A percentile compares a stretch with the other conserved stretches of the same genome.
phyloP scores from a whole-genome alignment of 1,140 invertebrate genomes.

The Rhagoletis zephyria region DNA sequence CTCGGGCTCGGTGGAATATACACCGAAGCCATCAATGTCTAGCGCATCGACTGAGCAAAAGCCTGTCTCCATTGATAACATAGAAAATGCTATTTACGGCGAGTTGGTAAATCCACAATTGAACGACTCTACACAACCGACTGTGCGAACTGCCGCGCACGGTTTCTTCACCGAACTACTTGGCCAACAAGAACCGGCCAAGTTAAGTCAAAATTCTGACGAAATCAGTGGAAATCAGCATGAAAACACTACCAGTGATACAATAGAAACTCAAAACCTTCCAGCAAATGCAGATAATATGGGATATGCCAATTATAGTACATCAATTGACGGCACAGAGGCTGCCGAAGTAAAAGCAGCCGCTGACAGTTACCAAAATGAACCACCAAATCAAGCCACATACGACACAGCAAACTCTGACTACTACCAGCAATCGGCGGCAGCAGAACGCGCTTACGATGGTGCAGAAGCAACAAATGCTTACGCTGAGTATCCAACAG shows the following conservation, averaged over 20 bases:
- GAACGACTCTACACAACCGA: background rate
- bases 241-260: background rate
- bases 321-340: background rate
- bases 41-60: conserved; percentile 31
- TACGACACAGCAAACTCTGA: background rate
- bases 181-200: background rate
- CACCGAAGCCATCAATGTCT: conserved; percentile 55
- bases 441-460: background rate
- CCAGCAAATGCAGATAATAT: background rate
- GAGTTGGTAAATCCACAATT: conserved; percentile 64
- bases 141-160: conserved; percentile 54
- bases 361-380: too few relatives aligned
- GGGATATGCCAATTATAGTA: background rate
- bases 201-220: background rate
- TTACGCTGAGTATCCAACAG: conserved; percentile 47
- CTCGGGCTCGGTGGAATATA: conserved; percentile 59
- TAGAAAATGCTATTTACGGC: conserved; percentile 73
- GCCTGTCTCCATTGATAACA: conserved; percentile 71
- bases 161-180: conserved; percentile 66
- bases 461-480: background rate
- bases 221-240: background rate
- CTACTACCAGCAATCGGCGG: background rate
- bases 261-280: background rate
- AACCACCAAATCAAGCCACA: background rate
- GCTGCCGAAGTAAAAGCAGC: background rate